Evolutionary conservation across 2,113 vertebrate genomes (phyloP).

Genomic region (Parotia lawesii): DNA sequence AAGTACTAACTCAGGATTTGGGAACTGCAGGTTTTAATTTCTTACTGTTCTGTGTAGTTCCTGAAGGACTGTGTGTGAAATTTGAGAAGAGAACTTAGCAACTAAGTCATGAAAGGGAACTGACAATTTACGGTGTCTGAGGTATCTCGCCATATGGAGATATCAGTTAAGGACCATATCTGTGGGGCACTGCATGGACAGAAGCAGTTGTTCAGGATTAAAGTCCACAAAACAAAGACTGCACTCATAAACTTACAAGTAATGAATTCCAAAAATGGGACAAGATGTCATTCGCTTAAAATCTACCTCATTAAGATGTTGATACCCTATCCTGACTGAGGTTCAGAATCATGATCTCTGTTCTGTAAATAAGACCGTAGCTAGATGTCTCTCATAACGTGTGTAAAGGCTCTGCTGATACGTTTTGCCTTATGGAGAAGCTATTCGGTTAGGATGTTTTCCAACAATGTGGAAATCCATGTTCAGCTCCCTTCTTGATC

Average conservation of each 20-base stretch:
- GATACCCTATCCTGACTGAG: background rate
- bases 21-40: background rate
- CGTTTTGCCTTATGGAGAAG: background rate
- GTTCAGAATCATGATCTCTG: background rate
- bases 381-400: background rate
- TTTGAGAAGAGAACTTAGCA: background rate
- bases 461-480: background rate
- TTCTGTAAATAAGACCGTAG: background rate
- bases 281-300: background rate
- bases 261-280: background rate
- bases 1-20: background rate
- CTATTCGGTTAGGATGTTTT: background rate
- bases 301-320: background rate
- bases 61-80: background rate
- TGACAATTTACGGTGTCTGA: background rate
- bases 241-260: background rate
- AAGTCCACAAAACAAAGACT: background rate
- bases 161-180: background rate
- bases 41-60: background rate
- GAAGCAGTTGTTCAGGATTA: background rate
- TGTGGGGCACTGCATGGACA: background rate
- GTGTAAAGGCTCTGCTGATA: rapidly evolving
- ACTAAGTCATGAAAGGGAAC: background rate
- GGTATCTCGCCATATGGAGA: background rate
- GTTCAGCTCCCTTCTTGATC: background rate